phyloP scores from a whole-genome alignment of 37 sponge, comb jelly and placozoan genomes.

The Geodia barretti region DNA sequence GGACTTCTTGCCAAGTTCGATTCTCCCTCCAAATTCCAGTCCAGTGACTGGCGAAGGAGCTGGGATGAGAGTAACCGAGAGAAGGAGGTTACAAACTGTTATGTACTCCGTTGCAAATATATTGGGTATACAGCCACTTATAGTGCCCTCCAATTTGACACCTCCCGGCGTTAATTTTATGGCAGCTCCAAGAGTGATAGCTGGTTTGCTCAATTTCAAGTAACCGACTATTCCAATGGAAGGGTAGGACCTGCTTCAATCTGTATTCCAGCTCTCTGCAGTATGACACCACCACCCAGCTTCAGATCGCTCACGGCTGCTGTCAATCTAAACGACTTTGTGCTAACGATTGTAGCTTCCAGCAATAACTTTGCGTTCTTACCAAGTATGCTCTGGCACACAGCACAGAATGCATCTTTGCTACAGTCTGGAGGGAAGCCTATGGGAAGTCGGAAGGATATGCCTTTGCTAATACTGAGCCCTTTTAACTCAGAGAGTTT shows the following conservation, averaged over 20 bases:
- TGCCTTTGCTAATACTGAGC: neutral
- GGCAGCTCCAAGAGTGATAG: conserved; percentile 8
- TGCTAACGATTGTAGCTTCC: neutral
- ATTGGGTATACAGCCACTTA: conserved; percentile 25
- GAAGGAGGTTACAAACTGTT: conserved; percentile 12
- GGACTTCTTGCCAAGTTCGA: neutral
- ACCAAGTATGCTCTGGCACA: conserved; percentile 17
- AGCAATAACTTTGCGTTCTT: conserved; percentile 13
- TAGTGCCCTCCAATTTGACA: conserved; percentile 13
- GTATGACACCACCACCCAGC: conserved; percentile 1
- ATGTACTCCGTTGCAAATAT: conserved; percentile 11
- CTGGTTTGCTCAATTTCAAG: neutral
- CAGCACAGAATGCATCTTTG: conserved; percentile 22
- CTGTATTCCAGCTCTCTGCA: conserved; percentile 10
- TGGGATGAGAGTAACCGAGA: conserved; percentile 9
- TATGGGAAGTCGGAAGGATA: neutral
- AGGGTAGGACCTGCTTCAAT: neutral
- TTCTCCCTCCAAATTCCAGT: conserved; percentile 16
- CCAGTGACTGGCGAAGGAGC: conserved; percentile 34
- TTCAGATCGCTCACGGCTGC: conserved; percentile 3
- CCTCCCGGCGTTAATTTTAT: neutral
- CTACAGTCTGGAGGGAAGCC: neutral
- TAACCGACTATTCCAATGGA: conserved; percentile 12
- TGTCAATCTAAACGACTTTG: neutral
- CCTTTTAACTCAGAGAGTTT: too few relatives aligned